These are phyloP conservation scores for Natator depressus DNA, from an alignment of 2,113 vertebrate genomes.

Conservation along the genomic window DNA sequence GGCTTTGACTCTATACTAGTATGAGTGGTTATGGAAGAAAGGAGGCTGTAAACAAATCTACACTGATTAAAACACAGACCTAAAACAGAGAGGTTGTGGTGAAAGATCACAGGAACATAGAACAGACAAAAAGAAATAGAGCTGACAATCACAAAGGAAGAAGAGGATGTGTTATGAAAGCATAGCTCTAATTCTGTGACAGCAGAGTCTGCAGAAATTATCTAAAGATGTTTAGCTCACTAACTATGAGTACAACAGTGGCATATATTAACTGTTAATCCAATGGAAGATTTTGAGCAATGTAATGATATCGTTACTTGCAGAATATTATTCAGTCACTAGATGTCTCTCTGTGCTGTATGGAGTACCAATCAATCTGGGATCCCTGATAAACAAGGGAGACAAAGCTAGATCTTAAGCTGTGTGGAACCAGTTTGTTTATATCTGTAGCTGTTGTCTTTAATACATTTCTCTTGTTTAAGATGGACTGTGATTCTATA, in stretches of 20 bases:
- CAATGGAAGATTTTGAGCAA: conserved; percentile 60
- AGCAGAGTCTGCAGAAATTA: not conserved
- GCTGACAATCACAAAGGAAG: not conserved
- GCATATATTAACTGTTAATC: conserved; percentile 33
- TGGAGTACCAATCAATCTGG: not conserved
- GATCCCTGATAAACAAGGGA: conserved; percentile 13
- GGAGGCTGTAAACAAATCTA: not conserved
- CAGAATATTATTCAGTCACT: conserved; percentile 45
- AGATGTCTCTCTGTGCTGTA: not conserved
- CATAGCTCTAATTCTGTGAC: not conserved
- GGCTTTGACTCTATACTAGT: not conserved
- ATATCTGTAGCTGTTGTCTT: conserved; percentile 21
- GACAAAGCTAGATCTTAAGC: not conserved
- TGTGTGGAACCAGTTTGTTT: conserved; percentile 49
- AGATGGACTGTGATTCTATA: not conserved
- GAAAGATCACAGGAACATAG: not conserved
- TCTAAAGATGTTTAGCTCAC: not conserved
- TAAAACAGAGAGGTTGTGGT: not conserved
- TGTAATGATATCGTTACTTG: conserved; percentile 40
- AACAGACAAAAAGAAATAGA: fast-evolving
- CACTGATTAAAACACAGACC: not conserved
- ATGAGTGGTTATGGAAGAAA: not conserved
- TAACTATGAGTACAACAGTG: not conserved
- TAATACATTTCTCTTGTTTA: conserved; percentile 9
- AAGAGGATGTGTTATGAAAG: not conserved